These are phyloP conservation scores for Rousettus madagascariensis DNA, from an alignment of 2,797 vertebrate species.

Conservation along the genomic window DNA sequence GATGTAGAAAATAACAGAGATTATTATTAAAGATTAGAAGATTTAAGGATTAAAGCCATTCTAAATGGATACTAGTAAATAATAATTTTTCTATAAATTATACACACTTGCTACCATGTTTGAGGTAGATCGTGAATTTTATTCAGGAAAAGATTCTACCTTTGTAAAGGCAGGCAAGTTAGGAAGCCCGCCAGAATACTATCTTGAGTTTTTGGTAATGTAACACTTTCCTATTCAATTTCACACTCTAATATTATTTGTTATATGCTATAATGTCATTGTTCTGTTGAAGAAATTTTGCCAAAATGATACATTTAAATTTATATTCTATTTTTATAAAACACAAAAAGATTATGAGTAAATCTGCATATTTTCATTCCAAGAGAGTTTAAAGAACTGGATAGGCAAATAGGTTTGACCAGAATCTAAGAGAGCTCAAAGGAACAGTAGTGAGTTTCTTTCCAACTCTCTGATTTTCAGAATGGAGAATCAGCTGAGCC, in stretches of 20 bases:
- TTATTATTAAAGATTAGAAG: background rate
- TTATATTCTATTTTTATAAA: conserved; percentile 2
- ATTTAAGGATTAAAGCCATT: background rate
- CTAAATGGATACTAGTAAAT: background rate
- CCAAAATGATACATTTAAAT: background rate
- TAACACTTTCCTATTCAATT: background rate
- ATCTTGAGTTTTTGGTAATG: background rate
- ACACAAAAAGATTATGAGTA: background rate
- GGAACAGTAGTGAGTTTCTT: background rate
- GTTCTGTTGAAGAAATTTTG: background rate
- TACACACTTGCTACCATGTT: background rate
- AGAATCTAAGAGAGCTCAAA: background rate
- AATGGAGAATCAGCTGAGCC: background rate
- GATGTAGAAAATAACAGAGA: background rate
- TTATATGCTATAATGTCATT: background rate
- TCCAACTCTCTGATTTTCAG: background rate
- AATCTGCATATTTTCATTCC: background rate
- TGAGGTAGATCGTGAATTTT: background rate
- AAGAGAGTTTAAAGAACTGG: background rate
- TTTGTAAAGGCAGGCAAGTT: background rate
- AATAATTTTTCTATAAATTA: background rate
- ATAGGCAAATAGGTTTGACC: background rate
- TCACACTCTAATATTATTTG: background rate
- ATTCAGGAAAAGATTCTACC: background rate
- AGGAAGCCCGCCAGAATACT: background rate